phyloP scores from a whole-genome alignment of 2,888 invertebrate genomes.

The Scaptomyza caliginosa region DNA sequence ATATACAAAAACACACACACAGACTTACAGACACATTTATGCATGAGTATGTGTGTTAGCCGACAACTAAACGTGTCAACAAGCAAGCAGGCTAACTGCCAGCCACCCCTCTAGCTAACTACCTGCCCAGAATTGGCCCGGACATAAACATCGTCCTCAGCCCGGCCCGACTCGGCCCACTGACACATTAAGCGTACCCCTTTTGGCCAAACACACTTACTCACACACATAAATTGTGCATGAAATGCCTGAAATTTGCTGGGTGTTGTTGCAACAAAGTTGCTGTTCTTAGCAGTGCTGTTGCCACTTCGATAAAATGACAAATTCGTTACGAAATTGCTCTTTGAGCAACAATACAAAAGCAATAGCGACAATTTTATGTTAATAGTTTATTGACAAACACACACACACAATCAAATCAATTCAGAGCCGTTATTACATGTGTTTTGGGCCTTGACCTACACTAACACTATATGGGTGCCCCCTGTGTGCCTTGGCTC shows the following conservation, averaged over 20 bases:
- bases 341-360: slow-evolving; percentile 34
- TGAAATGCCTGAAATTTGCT: slow-evolving; percentile 19
- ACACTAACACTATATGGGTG: slow-evolving; percentile 44
- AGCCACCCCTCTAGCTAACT: slow-evolving; percentile 30
- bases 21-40: not conserved
- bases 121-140: slow-evolving; percentile 51
- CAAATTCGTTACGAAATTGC: slow-evolving; percentile 74
- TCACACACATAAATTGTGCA: slow-evolving; percentile 40
- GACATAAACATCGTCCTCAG: slow-evolving; percentile 20
- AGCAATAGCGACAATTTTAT: slow-evolving; percentile 46
- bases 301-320: slow-evolving; percentile 73
- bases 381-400: slow-evolving; percentile 73
- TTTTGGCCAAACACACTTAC: slow-evolving; percentile 53
- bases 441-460: slow-evolving; percentile 69
- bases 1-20: not conserved
- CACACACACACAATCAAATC: slow-evolving; percentile 3
- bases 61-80: slow-evolving; percentile 74
- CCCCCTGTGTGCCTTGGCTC: slow-evolving; percentile 21
- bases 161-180: slow-evolving; percentile 38
- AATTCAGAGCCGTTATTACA: slow-evolving; percentile 50
- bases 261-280: slow-evolving; percentile 35
- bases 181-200: slow-evolving; percentile 70
- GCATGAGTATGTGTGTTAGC: slow-evolving; percentile 37
- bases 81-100: slow-evolving; percentile 70
- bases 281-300: slow-evolving; percentile 50